Conservation (phyloP, 2,797 vertebrate species). For the Leptoclinus maculatus region DNA sequence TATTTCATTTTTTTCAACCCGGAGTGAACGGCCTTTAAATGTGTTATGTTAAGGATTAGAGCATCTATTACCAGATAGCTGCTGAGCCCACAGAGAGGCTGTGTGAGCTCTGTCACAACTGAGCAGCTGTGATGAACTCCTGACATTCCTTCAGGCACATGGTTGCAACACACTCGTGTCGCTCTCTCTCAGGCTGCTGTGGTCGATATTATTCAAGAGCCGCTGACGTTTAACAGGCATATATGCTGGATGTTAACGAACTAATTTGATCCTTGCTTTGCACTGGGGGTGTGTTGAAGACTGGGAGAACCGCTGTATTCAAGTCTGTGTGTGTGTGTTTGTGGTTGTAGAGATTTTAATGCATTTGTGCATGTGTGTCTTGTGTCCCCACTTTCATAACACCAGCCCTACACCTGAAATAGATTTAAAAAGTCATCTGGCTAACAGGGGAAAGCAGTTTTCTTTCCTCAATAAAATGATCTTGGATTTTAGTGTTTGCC, state of each 20-base stretch:
- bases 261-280: conserved; percentile 14
- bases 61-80: not conserved
- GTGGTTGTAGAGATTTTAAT: conserved; percentile 46
- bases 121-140: conserved; percentile 33
- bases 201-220: conserved; percentile 23
- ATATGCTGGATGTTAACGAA: conserved; percentile 35
- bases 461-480: conserved; percentile 80
- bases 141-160: conserved; percentile 24
- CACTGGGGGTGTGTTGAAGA: conserved; percentile 1
- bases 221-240: conserved; percentile 51
- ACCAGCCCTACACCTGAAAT: conserved; percentile 47
- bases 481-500: conserved; percentile 82
- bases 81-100: not conserved
- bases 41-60: not conserved
- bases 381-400: conserved; percentile 60
- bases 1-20: not conserved
- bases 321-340: not conserved
- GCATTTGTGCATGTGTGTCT: conserved; percentile 39
- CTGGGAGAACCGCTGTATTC: not conserved
- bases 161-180: conserved; percentile 40
- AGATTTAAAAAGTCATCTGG: conserved; percentile 74
- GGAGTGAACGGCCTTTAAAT: not conserved
- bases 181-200: conserved; percentile 39
- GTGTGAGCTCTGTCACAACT: conserved; percentile 9
- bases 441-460: conserved; percentile 73